Percentiles rank a stretch among this genome's conserved stretches.
These are phyloP conservation scores for Aromia moschata DNA, from an alignment of 2,888 invertebrate genomes.

Conservation along the genomic window DNA sequence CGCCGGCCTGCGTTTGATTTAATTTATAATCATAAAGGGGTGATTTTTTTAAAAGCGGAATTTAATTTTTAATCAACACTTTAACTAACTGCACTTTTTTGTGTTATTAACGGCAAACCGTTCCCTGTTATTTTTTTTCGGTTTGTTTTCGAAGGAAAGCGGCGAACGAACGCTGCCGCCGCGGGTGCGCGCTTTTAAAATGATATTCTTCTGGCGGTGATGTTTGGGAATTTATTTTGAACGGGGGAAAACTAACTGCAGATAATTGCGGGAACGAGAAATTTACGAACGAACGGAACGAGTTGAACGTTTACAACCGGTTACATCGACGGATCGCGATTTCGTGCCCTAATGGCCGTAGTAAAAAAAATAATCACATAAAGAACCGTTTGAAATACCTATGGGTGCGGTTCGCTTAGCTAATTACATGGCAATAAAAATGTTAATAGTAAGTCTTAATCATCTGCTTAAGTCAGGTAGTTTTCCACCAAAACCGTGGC, in stretches of 20 bases:
- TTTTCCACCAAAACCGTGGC: no score
- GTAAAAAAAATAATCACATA: no score
- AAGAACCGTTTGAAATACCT: no score
- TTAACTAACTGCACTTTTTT: conserved; percentile 43
- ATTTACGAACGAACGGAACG: not conserved
- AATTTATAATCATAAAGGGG: conserved; percentile 48
- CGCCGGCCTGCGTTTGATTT: conserved; percentile 48
- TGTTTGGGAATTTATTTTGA: conserved; percentile 37
- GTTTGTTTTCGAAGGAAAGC: conserved; percentile 37
- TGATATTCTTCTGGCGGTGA: conserved; percentile 39
- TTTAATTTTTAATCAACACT: conserved; percentile 48
- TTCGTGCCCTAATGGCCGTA: no score
- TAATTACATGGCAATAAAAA: no score
- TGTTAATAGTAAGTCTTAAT: no score
- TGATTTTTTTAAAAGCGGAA: conserved; percentile 34
- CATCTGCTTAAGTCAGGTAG: no score
- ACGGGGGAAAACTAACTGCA: not conserved
- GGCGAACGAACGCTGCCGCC: conserved; percentile 12
- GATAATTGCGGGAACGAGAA: conserved; percentile 5
- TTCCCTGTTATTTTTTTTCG: no score
- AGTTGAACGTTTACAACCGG: not conserved
- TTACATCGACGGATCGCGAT: not conserved
- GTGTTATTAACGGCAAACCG: conserved; percentile 43
- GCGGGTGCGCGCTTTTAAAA: conserved; percentile 22
- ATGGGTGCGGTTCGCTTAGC: no score